Percentiles rank a stretch among this genome's conserved stretches.
Evolutionary conservation across 1,140 invertebrate species (phyloP).

Genomic region (Drosophila varians): DNA sequence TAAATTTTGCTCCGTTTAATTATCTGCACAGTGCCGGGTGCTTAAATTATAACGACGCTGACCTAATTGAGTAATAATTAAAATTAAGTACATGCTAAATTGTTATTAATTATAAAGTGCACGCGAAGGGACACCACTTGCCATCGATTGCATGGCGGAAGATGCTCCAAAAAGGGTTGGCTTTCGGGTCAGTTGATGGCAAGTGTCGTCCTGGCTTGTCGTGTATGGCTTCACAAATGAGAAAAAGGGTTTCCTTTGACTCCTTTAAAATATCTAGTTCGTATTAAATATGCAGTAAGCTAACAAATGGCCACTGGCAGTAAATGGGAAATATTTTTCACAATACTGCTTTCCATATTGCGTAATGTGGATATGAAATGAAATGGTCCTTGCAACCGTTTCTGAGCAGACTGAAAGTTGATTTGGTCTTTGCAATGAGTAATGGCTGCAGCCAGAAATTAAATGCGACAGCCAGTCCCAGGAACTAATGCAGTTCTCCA

Average conservation of each 20-base stretch:
- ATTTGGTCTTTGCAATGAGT: conserved; percentile 7
- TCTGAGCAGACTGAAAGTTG: conserved; percentile 2
- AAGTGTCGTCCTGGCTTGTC: too few relatives aligned
- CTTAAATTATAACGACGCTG: conserved; percentile 64
- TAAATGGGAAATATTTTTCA: conserved; percentile 1
- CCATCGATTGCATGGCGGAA: conserved; percentile 25
- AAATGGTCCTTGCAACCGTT: neutral
- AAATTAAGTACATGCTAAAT: conserved; percentile 77
- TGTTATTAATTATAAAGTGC: conserved; percentile 74
- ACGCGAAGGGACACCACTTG: conserved; percentile 11
- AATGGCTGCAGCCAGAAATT: conserved; percentile 19
- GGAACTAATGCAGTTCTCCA: conserved; percentile 22
- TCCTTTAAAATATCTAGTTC: too few relatives aligned
- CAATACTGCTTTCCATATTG: conserved; percentile 1
- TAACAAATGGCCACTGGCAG: conserved; percentile 8
- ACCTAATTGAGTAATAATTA: conserved; percentile 81
- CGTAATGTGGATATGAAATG: neutral
- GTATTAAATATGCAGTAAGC: too few relatives aligned
- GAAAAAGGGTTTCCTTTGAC: too few relatives aligned
- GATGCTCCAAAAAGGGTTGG: neutral
- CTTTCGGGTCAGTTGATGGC: conserved; percentile 25
- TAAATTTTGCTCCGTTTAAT: conserved; percentile 54
- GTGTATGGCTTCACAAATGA: too few relatives aligned
- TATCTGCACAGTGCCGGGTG: conserved; percentile 38
- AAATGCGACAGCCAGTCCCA: conserved; percentile 19